Conservation (phyloP, 1,140 invertebrate species). For the Micrasema longulum region DNA sequence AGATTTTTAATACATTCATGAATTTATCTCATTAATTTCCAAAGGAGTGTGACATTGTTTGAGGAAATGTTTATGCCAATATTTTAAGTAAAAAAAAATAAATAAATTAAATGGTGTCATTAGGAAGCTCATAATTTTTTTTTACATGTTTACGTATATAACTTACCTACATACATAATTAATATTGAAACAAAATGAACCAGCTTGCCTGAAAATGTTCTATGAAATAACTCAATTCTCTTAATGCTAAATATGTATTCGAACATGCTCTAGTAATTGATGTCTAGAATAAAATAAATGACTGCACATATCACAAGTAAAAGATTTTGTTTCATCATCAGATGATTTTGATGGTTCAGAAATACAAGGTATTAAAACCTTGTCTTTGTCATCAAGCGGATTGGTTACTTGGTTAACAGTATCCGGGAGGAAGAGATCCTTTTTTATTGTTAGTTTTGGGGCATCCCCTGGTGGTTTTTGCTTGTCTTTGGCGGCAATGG, state of each 20-base stretch:
- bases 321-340: slow-evolving; percentile 7
- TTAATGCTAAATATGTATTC: slow-evolving; percentile 41
- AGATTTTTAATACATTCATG: no score
- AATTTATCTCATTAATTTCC: no score
- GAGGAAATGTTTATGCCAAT: no score
- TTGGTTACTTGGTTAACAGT: slow-evolving; percentile 1
- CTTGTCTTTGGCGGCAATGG: slow-evolving; percentile 65
- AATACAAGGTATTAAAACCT: background rate
- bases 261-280: slow-evolving; percentile 26
- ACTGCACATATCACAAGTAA: slow-evolving; percentile 42
- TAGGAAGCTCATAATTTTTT: no score
- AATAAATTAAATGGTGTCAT: no score
- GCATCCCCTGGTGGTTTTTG: background rate
- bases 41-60: no score
- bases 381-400: background rate
- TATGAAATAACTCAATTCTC: no score
- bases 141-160: no score
- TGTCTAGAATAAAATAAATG: slow-evolving; percentile 34
- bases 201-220: no score
- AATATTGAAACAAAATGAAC: no score
- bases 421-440: slow-evolving; percentile 7
- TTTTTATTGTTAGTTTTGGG: slow-evolving; percentile 34
- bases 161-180: no score
- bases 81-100: no score
- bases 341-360: background rate